A percentile compares a stretch with the other conserved stretches of the same genome.
Evolutionary conservation across 2,888 invertebrate species (phyloP).

Genomic region (Hypolimnas misippus): DNA sequence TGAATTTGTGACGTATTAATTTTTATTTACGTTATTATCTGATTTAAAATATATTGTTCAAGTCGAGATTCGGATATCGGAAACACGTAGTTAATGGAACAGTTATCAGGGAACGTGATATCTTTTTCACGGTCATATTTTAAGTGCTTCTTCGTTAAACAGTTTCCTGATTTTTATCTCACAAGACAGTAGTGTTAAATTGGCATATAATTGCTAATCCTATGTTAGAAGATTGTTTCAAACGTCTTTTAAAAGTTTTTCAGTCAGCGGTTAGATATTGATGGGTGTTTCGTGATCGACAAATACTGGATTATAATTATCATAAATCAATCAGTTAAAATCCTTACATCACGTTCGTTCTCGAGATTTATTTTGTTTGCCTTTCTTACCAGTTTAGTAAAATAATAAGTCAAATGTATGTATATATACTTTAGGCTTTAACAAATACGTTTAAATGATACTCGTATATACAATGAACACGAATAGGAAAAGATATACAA

Average conservation of each 20-base stretch:
- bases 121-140: slow-evolving; percentile 58
- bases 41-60: slow-evolving; percentile 12
- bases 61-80: slow-evolving; percentile 35
- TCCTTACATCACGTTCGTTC: background rate
- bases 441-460: too few relatives aligned
- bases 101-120: slow-evolving; percentile 55
- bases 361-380: background rate
- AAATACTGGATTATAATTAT: slow-evolving; percentile 3
- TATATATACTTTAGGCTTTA: background rate
- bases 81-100: slow-evolving; percentile 45
- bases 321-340: background rate
- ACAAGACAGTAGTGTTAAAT: slow-evolving; percentile 31
- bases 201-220: slow-evolving; percentile 27
- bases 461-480: too few relatives aligned
- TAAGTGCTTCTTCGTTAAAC: slow-evolving; percentile 60
- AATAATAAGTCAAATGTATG: background rate
- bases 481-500: too few relatives aligned
- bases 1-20: background rate
- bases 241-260: slow-evolving; percentile 7
- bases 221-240: slow-evolving; percentile 21
- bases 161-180: slow-evolving; percentile 51
- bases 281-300: slow-evolving; percentile 1
- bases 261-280: background rate
- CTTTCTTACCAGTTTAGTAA: slow-evolving; percentile 9
- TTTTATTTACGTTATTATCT: slow-evolving; percentile 6